These are phyloP conservation scores for Neodiprion pinetum DNA, from an alignment of 1,140 invertebrate species.

Conservation along the genomic window DNA sequence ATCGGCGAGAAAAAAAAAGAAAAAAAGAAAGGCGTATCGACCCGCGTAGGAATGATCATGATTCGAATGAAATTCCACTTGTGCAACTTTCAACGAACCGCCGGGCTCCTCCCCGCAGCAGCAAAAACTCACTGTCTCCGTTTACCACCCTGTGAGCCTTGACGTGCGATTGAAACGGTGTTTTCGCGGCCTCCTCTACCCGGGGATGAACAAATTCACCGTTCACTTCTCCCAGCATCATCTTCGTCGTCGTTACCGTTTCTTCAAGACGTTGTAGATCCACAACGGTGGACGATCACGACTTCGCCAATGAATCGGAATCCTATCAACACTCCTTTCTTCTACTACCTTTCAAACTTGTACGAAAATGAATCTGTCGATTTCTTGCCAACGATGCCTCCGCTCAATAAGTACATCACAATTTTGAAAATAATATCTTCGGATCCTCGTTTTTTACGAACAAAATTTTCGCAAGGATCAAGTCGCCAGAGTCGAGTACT, in stretches of 20 bases:
- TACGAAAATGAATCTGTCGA: not conserved
- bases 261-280: not conserved
- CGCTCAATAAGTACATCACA: not conserved
- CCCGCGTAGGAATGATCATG: too few species aligned
- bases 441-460: not conserved
- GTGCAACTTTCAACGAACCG: too few species aligned
- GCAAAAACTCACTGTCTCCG: not conserved
- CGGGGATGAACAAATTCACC: constrained; percentile 30
- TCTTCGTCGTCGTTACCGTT: not conserved
- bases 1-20: too few species aligned
- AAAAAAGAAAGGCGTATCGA: too few species aligned
- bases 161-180: not conserved
- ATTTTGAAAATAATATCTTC: not conserved
- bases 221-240: constrained; percentile 38
- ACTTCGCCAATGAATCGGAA: not conserved
- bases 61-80: too few species aligned
- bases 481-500: not conserved
- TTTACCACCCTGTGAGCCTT: not conserved
- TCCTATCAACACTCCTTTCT: not conserved
- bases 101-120: too few species aligned
- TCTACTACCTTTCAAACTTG: constrained; percentile 11
- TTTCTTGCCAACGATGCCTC: not conserved
- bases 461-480: not conserved
- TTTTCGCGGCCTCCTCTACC: constrained; percentile 31
- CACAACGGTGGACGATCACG: not conserved